Conservation (phyloP, 2,113 vertebrate genomes). For the Pituophis catenifer region DNA sequence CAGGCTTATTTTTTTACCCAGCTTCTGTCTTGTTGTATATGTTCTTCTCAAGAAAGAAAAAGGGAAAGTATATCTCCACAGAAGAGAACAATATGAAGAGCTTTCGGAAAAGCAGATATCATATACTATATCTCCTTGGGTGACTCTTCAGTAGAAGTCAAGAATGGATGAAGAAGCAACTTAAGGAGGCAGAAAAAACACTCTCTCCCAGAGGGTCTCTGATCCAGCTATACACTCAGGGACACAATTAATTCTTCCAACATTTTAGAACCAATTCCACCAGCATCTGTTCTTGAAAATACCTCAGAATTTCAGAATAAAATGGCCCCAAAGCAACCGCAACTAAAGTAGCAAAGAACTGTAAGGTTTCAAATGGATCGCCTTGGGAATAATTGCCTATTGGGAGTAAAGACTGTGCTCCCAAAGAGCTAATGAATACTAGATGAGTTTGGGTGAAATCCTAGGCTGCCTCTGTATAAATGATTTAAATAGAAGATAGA, state of each 20-base stretch:
- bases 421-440: neutral
- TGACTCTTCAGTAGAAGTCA: neutral
- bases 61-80: neutral
- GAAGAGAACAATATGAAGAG: neutral
- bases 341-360: neutral
- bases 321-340: neutral
- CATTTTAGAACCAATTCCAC: neutral
- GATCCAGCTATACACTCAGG: neutral
- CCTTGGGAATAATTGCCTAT: neutral
- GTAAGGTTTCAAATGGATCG: neutral
- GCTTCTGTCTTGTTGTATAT: neutral
- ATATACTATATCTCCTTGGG: neutral
- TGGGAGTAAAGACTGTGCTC: neutral
- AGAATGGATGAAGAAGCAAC: neutral
- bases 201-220: neutral
- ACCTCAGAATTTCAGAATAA: neutral
- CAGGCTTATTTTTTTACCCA: neutral
- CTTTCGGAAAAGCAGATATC: neutral
- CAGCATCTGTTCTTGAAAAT: neutral
- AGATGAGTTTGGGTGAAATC: neutral
- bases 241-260: neutral
- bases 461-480: neutral
- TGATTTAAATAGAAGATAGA: neutral
- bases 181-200: neutral
- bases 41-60: neutral